phyloP scores from a whole-genome alignment of 2,113 vertebrate genomes.

The Ailurus styani region DNA sequence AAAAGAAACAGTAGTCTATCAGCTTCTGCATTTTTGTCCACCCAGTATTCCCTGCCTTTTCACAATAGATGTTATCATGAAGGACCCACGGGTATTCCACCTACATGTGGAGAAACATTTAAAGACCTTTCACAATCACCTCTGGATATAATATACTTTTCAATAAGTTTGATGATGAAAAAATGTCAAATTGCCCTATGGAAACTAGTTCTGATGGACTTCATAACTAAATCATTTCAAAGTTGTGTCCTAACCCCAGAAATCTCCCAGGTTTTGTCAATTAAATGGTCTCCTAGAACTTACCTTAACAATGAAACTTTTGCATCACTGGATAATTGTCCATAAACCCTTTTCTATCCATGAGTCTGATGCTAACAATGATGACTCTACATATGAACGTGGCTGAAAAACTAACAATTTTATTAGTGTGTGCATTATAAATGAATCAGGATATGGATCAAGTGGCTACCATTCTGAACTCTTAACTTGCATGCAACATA shows the following conservation, averaged over 20 bases:
- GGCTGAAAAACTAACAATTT: neutral
- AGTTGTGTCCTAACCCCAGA: neutral
- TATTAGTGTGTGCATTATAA: neutral
- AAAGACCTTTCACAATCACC: neutral
- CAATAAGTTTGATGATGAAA: neutral
- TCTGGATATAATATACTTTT: neutral
- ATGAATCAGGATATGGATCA: neutral
- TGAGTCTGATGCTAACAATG: neutral
- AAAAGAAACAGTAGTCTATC: neutral
- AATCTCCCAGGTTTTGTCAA: neutral
- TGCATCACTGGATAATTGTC: neutral
- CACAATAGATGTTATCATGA: neutral
- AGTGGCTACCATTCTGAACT: neutral
- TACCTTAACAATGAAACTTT: neutral
- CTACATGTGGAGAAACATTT: neutral
- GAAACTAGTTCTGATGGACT: neutral
- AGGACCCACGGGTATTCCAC: accelerated
- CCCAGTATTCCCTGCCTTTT: neutral
- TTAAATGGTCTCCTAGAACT: neutral
- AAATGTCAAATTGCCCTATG: neutral
- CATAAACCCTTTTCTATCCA: neutral
- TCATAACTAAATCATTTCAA: neutral
- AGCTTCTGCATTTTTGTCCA: neutral
- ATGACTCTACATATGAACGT: neutral
- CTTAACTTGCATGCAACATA: neutral